Base-by-base conservation (phyloP, 2,113 vertebrate species). In the Orcinus orca region DNA sequence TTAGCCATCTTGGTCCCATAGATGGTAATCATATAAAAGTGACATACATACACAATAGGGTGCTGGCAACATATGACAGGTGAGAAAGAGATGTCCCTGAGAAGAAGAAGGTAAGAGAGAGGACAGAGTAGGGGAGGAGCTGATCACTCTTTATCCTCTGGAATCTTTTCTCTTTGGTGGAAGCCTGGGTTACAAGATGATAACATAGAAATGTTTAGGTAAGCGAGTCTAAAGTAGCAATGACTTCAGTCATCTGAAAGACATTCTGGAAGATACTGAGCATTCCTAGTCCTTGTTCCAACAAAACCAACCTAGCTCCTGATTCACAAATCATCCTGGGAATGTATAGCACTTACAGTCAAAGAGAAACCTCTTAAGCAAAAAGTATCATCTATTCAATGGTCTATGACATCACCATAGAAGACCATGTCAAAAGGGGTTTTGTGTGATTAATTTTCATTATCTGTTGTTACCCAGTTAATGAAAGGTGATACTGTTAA, bases 401-500 rank as follows among this genome's bases (percentile, higher is more conserved):
- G 84, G 89, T 41, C 81, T 60, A 31, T 96, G 96, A 97, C 88
- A 89, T 97, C 97, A 97, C 92, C 68, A 68, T 8, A 36, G 87
- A 90, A 90, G 71, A 79, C 82, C 62, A 84, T 82, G 96, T 93
- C 92, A 94, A 97, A 96, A 84, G 73, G 83, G 91, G 82, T 94
- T 96, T 97, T 87, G 55, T 97, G 6, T 90, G 93, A 81, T 84
- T 97, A 92, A 96, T 97, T 97, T 97, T 96, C 82, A 97, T 95
- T 25, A 70, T 98, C 92, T 93, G 95, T 91, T 89, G 96, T 76
- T 93, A 81, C 92, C 88, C 94, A 93, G 33, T 96, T 91, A 95
- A 96, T 97, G 97, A 97, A 97, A 97, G 80, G 58, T 93, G 84
- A 94, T 97, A 95, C 76, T 97, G 55, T 73, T 98, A 94, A 97